Percentiles rank a stretch among this genome's conserved stretches.
Evolutionary conservation across 2,113 vertebrate genomes (phyloP).

Genomic region (Illadopsis cleaveri): DNA sequence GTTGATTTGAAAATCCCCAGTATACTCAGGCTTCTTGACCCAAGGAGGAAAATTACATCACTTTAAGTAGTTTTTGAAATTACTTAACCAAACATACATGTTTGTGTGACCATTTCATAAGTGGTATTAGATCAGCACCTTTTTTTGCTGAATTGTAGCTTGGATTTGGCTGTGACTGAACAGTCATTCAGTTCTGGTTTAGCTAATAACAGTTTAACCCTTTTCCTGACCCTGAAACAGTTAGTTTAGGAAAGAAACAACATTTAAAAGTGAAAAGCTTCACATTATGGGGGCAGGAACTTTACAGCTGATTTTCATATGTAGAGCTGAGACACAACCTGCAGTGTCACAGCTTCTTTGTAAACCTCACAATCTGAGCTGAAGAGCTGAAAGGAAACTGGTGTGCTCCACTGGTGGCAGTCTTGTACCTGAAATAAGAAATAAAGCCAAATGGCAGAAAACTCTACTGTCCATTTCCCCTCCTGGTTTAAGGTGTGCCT

Average conservation of each 20-base stretch:
- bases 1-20: not conserved
- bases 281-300: not conserved
- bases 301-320: not conserved
- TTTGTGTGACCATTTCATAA: not conserved
- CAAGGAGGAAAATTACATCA: not conserved
- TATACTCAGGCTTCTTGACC: not conserved
- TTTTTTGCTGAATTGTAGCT: not conserved
- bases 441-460: not conserved
- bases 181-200: not conserved
- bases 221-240: not conserved
- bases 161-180: not conserved
- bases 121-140: not conserved
- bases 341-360: not conserved
- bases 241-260: not conserved
- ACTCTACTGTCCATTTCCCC: not conserved
- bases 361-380: not conserved
- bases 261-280: not conserved
- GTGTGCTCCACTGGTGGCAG: not conserved
- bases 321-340: not conserved
- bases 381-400: not conserved
- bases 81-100: not conserved
- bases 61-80: not conserved
- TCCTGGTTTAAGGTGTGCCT: not conserved
- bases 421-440: not conserved
- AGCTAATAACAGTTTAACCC: not conserved